Base-by-base conservation (phyloP, 2,797 vertebrate species). In the Anolis apletophallus region DNA sequence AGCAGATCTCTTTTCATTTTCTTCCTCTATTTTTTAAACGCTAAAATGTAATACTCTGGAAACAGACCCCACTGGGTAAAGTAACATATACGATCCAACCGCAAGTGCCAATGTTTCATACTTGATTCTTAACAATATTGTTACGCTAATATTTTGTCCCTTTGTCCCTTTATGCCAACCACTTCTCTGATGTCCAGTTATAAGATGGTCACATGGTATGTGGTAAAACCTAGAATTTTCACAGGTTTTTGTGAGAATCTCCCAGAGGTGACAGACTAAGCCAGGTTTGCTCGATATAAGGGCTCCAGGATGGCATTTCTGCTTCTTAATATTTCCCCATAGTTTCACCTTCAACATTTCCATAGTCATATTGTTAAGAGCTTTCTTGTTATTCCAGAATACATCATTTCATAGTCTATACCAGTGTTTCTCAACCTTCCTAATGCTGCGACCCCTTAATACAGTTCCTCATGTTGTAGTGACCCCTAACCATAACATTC, bases 1-100 rank as follows among this genome's bases (percentile, higher is more conserved):
- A 84, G 64, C 75, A 64, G 77, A 71, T 46, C 40, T 40, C 40
- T 71, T 69, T 84, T 71, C 80, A 78, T 78, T 75, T 80, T 54
- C 75, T 50, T 83, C 32, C 34, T 40, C 10, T n/a, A 72, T 73
- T 77, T 68, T 55, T 6, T 59, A 21, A 26, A 64, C 2, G 52
- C 46, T 76, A 77, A 67, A 83, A 81, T 54, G 72, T 59, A 59
- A 80, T 68, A 50, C 59, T 75, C 6, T 52, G n/a, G n/a, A 83
- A 74, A 29, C 69, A 23, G 68, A 17, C 14, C 13, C 32, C 16
- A 36, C 34, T 12, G 34, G 23, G 32, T 46, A 21, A 83, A 74
- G 54, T 57, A 79, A 69, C 80, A 80, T 55, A 19, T 64, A 71
- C 17, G 74, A 19, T 52, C 1, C 34, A 83, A 69, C 52, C 3